Evolutionary conservation across 2,113 vertebrate species (phyloP).

Genomic region (Atrichornis clamosus): DNA sequence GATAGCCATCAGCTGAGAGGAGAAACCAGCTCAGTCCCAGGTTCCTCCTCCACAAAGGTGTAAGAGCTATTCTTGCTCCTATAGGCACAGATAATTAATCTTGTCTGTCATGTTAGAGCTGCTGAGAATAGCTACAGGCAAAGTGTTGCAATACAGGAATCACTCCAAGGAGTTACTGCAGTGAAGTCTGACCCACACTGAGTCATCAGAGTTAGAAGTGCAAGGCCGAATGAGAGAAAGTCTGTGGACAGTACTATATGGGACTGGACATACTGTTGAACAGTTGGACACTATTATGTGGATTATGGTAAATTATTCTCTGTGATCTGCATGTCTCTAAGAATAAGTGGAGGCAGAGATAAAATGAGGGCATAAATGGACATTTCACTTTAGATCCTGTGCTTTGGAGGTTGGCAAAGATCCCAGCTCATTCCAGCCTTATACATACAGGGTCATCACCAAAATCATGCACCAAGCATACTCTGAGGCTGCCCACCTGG

Average conservation of each 20-base stretch:
- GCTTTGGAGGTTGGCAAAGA: neutral
- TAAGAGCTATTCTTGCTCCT: constrained; percentile 6
- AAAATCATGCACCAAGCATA: neutral
- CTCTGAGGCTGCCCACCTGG: neutral
- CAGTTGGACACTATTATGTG: neutral
- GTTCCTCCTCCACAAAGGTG: neutral
- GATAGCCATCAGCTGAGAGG: neutral
- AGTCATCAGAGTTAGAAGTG: neutral
- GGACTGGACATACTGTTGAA: neutral
- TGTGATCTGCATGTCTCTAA: neutral
- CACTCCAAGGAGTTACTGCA: neutral
- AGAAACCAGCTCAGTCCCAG: neutral
- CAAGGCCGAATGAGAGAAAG: neutral
- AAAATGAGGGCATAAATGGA: neutral
- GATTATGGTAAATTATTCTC: neutral
- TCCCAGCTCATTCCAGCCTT: neutral
- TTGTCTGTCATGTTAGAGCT: neutral
- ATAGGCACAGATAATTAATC: constrained; percentile 1
- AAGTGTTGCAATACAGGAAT: constrained; percentile 14
- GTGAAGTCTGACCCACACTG: neutral
- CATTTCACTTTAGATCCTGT: neutral
- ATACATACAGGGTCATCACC: neutral
- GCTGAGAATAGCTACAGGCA: constrained; percentile 16
- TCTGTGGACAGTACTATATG: neutral
- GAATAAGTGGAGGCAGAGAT: neutral